A percentile compares a stretch with the other conserved stretches of the same genome.
phyloP scores from a whole-genome alignment of 2,113 vertebrate species.

The Tinamus guttatus region DNA sequence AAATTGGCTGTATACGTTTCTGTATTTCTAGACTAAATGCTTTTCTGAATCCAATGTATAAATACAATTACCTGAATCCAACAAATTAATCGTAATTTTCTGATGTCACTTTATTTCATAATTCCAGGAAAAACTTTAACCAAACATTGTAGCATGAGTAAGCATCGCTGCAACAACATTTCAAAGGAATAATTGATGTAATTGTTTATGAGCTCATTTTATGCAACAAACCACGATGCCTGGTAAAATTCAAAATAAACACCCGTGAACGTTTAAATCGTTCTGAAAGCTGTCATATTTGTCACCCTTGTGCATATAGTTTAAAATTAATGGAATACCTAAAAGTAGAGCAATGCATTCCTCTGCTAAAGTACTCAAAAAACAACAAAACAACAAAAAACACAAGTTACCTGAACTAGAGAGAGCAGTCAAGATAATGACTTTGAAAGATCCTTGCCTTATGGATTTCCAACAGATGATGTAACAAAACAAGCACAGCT shows the following conservation, averaged over 20 bases:
- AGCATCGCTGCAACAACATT: not conserved
- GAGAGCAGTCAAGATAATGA: not conserved
- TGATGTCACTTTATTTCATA: not conserved
- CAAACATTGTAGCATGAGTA: not conserved
- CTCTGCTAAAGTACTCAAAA: not conserved
- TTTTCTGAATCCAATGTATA: not conserved
- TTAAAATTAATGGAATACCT: not conserved
- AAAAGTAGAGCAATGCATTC: not conserved
- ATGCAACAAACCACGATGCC: not conserved
- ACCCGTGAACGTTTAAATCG: not conserved
- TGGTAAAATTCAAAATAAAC: not conserved
- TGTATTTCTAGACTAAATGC: not conserved
- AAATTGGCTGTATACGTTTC: not conserved
- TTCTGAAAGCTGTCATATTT: not conserved
- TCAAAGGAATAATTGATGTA: not conserved
- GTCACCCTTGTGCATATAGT: not conserved
- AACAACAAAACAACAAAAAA: not conserved
- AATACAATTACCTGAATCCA: not conserved
- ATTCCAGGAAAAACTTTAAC: not conserved
- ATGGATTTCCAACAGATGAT: not conserved
- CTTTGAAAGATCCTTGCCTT: not conserved
- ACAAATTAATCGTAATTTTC: not conserved
- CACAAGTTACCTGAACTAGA: not conserved
- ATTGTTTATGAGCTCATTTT: not conserved
- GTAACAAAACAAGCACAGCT: not conserved